These are phyloP conservation scores for Epinotia brunnichana DNA, from an alignment of 2,888 invertebrate species.

Conservation along the genomic window DNA sequence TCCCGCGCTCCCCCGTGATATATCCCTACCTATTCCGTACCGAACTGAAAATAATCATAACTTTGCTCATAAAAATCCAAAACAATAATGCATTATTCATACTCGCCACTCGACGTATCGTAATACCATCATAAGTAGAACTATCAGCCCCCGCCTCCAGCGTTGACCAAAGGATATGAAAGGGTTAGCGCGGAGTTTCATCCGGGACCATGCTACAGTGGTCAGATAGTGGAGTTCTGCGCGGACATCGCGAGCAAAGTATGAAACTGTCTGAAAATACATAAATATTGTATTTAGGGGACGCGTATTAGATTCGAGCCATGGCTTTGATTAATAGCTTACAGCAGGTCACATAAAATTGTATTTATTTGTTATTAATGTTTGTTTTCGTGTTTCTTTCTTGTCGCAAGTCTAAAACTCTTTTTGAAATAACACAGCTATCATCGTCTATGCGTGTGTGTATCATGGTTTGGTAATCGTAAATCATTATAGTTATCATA, in stretches of 20 bases:
- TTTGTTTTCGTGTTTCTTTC: constrained; percentile 40
- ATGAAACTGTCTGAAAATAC: constrained; percentile 81
- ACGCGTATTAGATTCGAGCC: constrained; percentile 59
- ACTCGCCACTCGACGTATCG: constrained; percentile 73
- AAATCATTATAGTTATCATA: no score
- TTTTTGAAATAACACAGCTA: background rate
- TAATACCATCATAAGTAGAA: constrained; percentile 61
- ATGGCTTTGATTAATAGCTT: constrained; percentile 53
- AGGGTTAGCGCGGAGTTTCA: constrained; percentile 53
- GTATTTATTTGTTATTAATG: constrained; percentile 42
- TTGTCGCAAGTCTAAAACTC: constrained; percentile 5
- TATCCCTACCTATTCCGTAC: constrained; percentile 72
- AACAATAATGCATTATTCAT: constrained; percentile 85
- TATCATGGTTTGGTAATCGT: background rate
- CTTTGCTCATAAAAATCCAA: constrained; percentile 84
- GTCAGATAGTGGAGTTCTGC: constrained; percentile 63
- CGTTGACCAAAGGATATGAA: constrained; percentile 57
- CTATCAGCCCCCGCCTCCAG: constrained; percentile 53
- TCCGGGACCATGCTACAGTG: constrained; percentile 63
- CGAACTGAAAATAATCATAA: constrained; percentile 84
- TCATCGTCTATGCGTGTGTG: background rate
- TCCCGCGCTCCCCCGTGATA: constrained; percentile 61
- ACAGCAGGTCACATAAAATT: constrained; percentile 43
- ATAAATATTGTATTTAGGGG: constrained; percentile 82
- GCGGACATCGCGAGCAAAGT: constrained; percentile 77